Evolutionary conservation across 2,797 vertebrate genomes (phyloP).

Genomic region (Toxotes lorentzi): DNA sequence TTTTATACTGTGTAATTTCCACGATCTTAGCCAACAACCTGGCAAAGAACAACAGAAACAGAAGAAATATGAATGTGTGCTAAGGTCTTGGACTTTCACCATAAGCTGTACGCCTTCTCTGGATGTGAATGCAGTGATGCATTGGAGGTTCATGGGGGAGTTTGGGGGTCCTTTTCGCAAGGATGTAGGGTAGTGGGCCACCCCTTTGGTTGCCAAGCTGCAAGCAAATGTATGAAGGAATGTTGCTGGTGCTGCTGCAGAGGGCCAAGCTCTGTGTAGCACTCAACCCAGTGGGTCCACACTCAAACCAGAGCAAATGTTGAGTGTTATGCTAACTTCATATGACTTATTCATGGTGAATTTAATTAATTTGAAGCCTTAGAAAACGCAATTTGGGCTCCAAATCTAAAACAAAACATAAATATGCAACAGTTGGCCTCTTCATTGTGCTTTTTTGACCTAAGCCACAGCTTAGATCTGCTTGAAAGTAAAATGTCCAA

Average conservation of each 20-base stretch:
- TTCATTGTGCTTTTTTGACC: background rate
- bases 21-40: constrained; percentile 33
- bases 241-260: constrained; percentile 70
- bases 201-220: constrained; percentile 83
- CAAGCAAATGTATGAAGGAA: constrained; percentile 73
- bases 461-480: background rate
- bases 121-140: constrained; percentile 56
- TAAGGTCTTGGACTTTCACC: constrained; percentile 43
- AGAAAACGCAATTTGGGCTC: background rate
- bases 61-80: constrained; percentile 39
- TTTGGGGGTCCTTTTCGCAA: constrained; percentile 58
- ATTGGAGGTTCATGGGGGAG: constrained; percentile 27
- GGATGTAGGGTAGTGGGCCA: constrained; percentile 83
- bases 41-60: constrained; percentile 14
- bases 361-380: background rate
- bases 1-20: constrained; percentile 46
- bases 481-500: constrained; percentile 3
- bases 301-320: constrained; percentile 20
- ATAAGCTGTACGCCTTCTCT: constrained; percentile 38
- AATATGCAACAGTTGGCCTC: background rate
- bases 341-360: constrained; percentile 41
- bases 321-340: constrained; percentile 22
- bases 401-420: background rate
- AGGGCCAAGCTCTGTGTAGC: constrained; percentile 30
- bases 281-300: constrained; percentile 15